Base-by-base conservation (phyloP, 2,797 vertebrate genomes). In the Parauchenoglanis ngamensis region DNA sequence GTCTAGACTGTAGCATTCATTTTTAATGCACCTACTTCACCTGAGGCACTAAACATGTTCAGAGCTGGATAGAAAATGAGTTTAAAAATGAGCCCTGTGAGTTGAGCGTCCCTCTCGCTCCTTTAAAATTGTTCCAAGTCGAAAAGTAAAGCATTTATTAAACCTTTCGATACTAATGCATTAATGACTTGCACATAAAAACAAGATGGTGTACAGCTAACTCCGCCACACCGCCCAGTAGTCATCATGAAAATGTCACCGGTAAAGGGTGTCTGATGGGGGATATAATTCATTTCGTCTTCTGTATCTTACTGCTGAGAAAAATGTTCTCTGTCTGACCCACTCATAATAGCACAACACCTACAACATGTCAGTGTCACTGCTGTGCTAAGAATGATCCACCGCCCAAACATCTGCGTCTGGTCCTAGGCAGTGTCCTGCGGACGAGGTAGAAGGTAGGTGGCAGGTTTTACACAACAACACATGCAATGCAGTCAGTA, bases 61-160 rank as follows among this genome's bases (percentile, higher is more conserved):
- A 31, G 79, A 88, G 85, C 77, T n/a, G 78, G 87, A 72, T 57
- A 70, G 77, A 82, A 88, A 83, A 80, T 82, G 65, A 85, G 87
- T 78, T 85, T 31, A 25, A 7, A 68, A 88, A 87, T 63, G 63
- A 85, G 84, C 75, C 63, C 72, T 87, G 90, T 77, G 87, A 88
- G 78, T 73, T 86, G 88, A 86, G 85, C 49, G 61, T 89, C 52
- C 89, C 90, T 90, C 81, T 87, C 82, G 35, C 54, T 52, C 46
- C 44, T 31, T 25, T 63, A n/a, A 81, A 68, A 54, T 49, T 68
- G 57, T 44, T 44, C 35, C 2, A 46, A 21, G 81, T 52, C 81
- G 17, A 28, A 68, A 68, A 61, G 61, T 31, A 2, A 49, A 68
- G 63, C n/a, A 68, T 83, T 83, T 52, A 31, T 63, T 46, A 81